Percentiles rank a stretch among this genome's conserved stretches.
These are phyloP conservation scores for Hozukius guyotensis DNA, from an alignment of 2,797 vertebrate genomes.

Conservation along the genomic window DNA sequence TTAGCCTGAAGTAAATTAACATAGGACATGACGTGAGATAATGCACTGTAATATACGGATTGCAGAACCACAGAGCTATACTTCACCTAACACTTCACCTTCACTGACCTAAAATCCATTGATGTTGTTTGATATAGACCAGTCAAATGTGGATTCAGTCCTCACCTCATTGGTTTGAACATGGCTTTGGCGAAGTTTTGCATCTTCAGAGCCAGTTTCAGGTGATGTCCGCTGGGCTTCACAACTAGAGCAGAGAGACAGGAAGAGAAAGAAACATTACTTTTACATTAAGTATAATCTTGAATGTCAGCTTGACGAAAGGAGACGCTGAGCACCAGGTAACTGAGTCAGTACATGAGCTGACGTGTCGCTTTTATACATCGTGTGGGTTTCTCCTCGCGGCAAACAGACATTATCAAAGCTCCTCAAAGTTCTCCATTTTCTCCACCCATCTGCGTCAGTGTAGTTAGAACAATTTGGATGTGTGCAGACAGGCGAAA, in stretches of 20 bases:
- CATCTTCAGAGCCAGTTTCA: slow-evolving; percentile 93
- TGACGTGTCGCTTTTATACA: no score
- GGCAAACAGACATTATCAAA: no score
- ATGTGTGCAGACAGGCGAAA: no score
- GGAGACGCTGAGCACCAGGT: not conserved
- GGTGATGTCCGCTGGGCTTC: slow-evolving; percentile 95
- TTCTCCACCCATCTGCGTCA: no score
- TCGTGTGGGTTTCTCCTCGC: no score
- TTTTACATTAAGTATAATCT: not conserved
- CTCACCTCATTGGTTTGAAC: slow-evolving; percentile 99
- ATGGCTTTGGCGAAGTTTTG: slow-evolving; percentile 94
- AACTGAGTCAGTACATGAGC: not conserved
- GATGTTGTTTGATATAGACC: not conserved
- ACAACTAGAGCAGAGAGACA: slow-evolving; percentile 83
- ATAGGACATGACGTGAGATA: not conserved
- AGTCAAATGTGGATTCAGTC: not conserved
- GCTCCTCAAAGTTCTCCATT: no score
- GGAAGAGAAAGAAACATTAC: not conserved
- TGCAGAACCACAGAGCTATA: not conserved
- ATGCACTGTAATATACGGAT: not conserved
- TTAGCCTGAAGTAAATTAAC: not conserved
- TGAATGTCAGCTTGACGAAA: not conserved
- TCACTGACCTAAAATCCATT: not conserved
- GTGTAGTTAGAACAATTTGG: no score
- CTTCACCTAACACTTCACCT: not conserved